Base-by-base conservation (phyloP, 35 echinoderm and acorn worm species). In the Ptychodera flava region DNA sequence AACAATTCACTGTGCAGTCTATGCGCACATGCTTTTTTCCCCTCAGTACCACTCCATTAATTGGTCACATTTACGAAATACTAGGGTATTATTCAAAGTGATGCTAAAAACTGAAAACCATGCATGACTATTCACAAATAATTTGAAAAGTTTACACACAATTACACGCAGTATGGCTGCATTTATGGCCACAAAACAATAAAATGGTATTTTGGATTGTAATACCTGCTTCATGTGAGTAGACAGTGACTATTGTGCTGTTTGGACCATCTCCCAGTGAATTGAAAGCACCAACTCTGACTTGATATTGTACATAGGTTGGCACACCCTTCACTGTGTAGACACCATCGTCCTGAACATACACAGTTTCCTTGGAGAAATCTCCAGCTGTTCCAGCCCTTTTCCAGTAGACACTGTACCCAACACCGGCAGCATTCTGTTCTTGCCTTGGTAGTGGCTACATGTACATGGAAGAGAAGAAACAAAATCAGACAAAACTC, bases 221-320 rank as follows among this genome's bases (percentile, higher is more conserved):
- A n/a, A n/a, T 83, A 98, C 95, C 88, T 94, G 87, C 81, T 38
- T 97, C 89, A 82, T 86, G 93, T 12, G 95, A 97, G 34, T 93
- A 93, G 16, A 97, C 85, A 31, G 79, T 78, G 16, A 80, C 78
- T 1, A 32, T 16, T 36, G n/a, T 36, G 27, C 92, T 97, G 32
- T 36, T 86, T 1, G 95, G 92, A 30, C 95, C 95, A 35, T 38
- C 79, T 14, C 80, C 92, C n/a, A 1, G 29, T 22, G 36, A 31
- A 89, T 97, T 97, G 0, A 31, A 78, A 28, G 92, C 92, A 16
- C 88, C 77, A 15, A 97, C 83, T 77, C 88, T 36, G 12, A 97
- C 95, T 15, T 89, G 53, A 77, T 91, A 97, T 1, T 85, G 78
- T 22, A 92, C 90, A 84, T 90, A 97, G n/a, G 90, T 90, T 30